Evolutionary conservation across 2,888 invertebrate species (phyloP), one percentile per base, ranked within the genome.

Genomic region (Hoplodrina ambigua): DNA sequence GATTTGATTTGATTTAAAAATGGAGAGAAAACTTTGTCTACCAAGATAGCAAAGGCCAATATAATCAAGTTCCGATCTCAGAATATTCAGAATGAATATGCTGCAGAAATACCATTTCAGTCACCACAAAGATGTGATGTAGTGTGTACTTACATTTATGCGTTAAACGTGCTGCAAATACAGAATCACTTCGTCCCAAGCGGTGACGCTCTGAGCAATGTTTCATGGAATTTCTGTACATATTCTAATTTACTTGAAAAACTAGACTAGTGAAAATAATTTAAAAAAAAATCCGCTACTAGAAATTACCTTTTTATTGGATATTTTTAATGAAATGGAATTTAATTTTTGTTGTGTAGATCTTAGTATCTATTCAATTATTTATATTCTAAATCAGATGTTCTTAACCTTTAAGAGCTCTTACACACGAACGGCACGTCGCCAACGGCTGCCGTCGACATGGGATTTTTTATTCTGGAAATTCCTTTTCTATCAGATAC

Each of bases 121-220:
- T 57, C 41, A 11, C 19, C 11, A 52, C 20, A 41, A 46, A 59
- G 33, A 52, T 52, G 44, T 75, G 52, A 30, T 33, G 15, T 53
- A 54, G 19, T 49, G 19, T 54, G 57, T 75, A 49, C 20, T 54
- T 44, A 49, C 20, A 58, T 44, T 44, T 55, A 63, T 54, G 80
- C 37, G 1, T 25, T n/a, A 37, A 44, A 80, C 66, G 74, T 80
- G 75, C 33, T 20, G 58, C 53, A 52, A 80, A 64, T 80, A 74
- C 65, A 54, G 49, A 74, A 44, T 64, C 57, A 30, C 58, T 57
- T 46, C 44, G 3, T 11, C 41, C 41, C 49, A 53, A 33, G 49
- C 56, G 46, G 30, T 64, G 53, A 80, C 50, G 65, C 50, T 53
- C 57, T 33, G 20, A 53, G 49, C 54, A 50, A 72, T 50, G 54